Percentiles rank a stretch among this genome's conserved stretches.
Evolutionary conservation across 2,113 vertebrate genomes (phyloP).

Genomic region (Pelvicachromis taeniatus): DNA sequence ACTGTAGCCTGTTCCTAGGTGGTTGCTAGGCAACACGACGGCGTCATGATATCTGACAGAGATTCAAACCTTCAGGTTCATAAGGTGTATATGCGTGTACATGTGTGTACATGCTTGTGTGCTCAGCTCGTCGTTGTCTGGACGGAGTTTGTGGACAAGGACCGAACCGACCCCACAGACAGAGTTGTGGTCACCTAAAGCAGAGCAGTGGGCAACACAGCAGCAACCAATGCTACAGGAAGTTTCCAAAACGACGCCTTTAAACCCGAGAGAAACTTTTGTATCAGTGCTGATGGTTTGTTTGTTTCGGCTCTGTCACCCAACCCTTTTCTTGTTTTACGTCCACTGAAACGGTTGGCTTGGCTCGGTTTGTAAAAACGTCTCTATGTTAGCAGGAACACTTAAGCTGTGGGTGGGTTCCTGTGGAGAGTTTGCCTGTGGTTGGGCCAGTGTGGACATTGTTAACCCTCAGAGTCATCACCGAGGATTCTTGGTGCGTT

Average conservation of each 20-base stretch:
- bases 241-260: background rate
- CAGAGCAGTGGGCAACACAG: background rate
- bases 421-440: background rate
- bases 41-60: background rate
- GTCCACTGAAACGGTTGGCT: background rate
- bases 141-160: too few species aligned
- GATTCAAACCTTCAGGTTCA: background rate
- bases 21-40: background rate
- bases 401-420: accelerated
- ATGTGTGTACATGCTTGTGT: too few species aligned
- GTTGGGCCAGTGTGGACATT: background rate
- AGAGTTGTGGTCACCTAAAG: background rate
- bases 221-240: background rate
- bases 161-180: background rate
- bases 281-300: background rate
- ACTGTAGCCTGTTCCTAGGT: background rate
- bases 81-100: background rate
- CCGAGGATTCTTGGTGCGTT: background rate
- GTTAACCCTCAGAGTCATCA: background rate
- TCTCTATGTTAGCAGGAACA: background rate
- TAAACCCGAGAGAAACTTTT: background rate
- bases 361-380: background rate
- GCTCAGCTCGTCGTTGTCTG: too few species aligned
- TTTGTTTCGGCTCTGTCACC: background rate
- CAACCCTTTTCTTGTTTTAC: background rate